Conservation (phyloP, 2,113 vertebrate species). For the Bettongia penicillata region DNA sequence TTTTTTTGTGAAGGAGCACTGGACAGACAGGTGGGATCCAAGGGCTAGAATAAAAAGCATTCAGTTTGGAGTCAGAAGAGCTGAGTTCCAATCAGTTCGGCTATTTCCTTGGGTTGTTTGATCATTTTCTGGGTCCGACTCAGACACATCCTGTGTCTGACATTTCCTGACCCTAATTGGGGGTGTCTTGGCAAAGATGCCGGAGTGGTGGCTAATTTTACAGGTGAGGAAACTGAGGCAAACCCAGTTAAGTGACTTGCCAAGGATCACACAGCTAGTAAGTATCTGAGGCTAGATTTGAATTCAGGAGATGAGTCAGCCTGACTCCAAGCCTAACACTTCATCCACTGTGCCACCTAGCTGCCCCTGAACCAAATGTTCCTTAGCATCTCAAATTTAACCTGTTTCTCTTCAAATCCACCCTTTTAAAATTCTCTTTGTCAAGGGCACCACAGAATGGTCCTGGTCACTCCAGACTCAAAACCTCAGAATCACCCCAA, state of each 20-base stretch:
- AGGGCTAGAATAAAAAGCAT: background rate
- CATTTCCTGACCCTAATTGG: background rate
- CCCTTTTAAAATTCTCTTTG: background rate
- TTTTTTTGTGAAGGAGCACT: background rate
- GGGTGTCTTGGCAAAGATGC: background rate
- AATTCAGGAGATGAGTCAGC: no score
- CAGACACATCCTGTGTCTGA: background rate
- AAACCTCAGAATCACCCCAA: background rate
- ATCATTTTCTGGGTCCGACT: background rate
- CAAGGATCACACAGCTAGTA: background rate
- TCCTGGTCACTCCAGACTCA: background rate
- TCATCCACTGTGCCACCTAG: background rate
- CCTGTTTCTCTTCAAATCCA: background rate
- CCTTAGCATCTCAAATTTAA: background rate
- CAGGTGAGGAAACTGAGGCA: background rate
- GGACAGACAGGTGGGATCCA: background rate
- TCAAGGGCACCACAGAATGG: background rate
- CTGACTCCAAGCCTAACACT: background rate
- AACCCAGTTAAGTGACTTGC: background rate
- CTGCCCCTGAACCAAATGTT: background rate
- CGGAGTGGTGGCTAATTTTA: background rate
- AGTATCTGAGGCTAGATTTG: background rate
- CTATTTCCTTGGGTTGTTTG: background rate
- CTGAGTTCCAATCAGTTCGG: background rate
- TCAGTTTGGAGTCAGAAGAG: background rate